phyloP scores from a whole-genome alignment of 1,140 invertebrate species.

The Meloidogyne floridensis region DNA sequence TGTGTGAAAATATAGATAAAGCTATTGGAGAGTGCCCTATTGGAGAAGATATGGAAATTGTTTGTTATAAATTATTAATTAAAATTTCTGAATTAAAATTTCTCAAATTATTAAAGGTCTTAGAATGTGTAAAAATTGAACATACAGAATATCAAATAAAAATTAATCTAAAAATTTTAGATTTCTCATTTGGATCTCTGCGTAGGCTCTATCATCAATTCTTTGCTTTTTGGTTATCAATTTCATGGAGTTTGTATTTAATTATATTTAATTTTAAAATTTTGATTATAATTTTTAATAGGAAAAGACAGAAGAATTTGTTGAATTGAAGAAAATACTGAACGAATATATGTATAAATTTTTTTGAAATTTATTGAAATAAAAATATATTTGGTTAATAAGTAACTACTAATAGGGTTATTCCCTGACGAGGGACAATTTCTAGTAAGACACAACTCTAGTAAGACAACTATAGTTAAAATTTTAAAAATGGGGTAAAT shows the following conservation, averaged over 20 bases:
- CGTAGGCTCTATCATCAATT: slow-evolving; percentile 3
- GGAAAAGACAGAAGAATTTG: slow-evolving; percentile 2
- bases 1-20: slow-evolving; percentile 5
- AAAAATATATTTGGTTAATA: not conserved
- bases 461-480: too few species aligned
- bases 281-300: not conserved
- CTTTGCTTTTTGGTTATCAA: not conserved
- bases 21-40: not conserved
- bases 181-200: slow-evolving; percentile 7
- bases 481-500: too few species aligned
- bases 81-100: not conserved
- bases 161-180: not conserved
- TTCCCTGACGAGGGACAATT: too few species aligned
- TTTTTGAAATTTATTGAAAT: not conserved
- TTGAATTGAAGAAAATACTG: not conserved
- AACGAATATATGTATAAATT: slow-evolving; percentile 2
- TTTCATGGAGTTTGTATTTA: not conserved
- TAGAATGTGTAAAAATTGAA: too few species aligned
- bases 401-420: too few species aligned
- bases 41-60: slow-evolving; percentile 1
- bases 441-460: too few species aligned
- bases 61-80: not conserved
- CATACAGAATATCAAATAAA: too few species aligned
- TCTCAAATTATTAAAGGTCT: not conserved
- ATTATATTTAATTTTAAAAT: not conserved